These are phyloP conservation scores for Alcis repandata DNA, from an alignment of 2,888 invertebrate genomes.

Conservation along the genomic window DNA sequence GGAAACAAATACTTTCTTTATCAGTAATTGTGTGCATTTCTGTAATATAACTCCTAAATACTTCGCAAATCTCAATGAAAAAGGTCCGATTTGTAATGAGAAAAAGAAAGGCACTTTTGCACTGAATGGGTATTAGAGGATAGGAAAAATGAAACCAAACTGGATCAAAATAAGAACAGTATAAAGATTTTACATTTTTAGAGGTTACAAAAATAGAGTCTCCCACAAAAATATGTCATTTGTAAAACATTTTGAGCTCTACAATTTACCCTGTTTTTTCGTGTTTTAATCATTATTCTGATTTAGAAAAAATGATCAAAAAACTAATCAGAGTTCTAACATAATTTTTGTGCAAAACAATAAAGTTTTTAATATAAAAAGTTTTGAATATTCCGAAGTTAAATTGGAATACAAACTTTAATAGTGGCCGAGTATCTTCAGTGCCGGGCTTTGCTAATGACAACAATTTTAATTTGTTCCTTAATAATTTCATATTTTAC, in stretches of 20 bases:
- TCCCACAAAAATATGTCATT: not conserved
- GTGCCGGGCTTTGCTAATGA: slow-evolving; percentile 49
- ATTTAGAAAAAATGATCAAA: not conserved
- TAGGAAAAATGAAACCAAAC: too few relatives aligned
- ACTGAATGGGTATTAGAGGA: too few relatives aligned
- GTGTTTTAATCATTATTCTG: not conserved
- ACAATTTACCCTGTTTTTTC: not conserved
- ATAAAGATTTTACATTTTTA: too few relatives aligned
- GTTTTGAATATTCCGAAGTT: slow-evolving; percentile 70
- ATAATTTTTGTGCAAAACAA: slow-evolving; percentile 17
- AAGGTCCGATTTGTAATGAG: too few relatives aligned
- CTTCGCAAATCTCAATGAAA: too few relatives aligned
- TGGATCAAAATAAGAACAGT: too few relatives aligned
- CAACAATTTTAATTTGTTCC: slow-evolving; percentile 55
- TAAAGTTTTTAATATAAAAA: slow-evolving; percentile 54
- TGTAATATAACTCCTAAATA: too few relatives aligned
- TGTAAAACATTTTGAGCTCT: too few relatives aligned
- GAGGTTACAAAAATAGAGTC: not conserved
- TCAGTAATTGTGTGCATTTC: too few relatives aligned
- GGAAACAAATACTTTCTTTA: too few relatives aligned
- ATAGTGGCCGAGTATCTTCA: slow-evolving; percentile 62
- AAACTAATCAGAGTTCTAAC: slow-evolving; percentile 23
- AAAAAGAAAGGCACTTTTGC: too few relatives aligned
- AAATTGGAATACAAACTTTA: slow-evolving; percentile 66
- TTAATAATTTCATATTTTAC: slow-evolving; percentile 44